Percentiles rank a stretch among this genome's conserved stretches.
Conservation (phyloP, 2,797 vertebrate genomes). For the Hippocampus kuda region DNA sequence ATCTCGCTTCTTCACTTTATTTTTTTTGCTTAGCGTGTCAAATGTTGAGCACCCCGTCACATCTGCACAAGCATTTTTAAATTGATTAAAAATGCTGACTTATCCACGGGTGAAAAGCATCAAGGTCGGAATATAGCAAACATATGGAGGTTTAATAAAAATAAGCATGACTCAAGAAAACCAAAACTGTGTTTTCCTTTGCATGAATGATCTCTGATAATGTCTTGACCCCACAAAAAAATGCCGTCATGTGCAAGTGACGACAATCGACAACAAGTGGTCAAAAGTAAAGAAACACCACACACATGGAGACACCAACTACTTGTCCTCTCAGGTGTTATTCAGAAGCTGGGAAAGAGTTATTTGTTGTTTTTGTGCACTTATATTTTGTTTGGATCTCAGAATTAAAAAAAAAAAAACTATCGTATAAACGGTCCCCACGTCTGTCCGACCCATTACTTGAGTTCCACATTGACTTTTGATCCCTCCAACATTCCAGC, state of each 20-base stretch:
- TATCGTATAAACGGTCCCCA: background rate
- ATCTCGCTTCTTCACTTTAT: slow-evolving; percentile 46
- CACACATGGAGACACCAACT: no score
- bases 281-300: no score
- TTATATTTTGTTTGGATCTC: background rate
- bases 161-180: background rate
- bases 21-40: slow-evolving; percentile 54
- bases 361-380: no score
- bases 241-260: no score
- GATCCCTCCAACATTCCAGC: background rate
- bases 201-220: no score
- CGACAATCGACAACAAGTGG: no score
- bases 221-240: no score
- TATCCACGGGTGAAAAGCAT: slow-evolving; percentile 35
- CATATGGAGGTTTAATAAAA: background rate
- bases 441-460: background rate
- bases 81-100: slow-evolving; percentile 51
- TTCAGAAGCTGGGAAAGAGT: no score
- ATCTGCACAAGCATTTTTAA: background rate
- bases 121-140: slow-evolving; percentile 4
- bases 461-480: background rate
- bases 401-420: background rate
- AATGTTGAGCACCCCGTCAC: slow-evolving; percentile 21
- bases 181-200: no score
- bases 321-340: no score